phyloP scores from a whole-genome alignment of 2,797 vertebrate species.

The Sebastes diaconus region DNA sequence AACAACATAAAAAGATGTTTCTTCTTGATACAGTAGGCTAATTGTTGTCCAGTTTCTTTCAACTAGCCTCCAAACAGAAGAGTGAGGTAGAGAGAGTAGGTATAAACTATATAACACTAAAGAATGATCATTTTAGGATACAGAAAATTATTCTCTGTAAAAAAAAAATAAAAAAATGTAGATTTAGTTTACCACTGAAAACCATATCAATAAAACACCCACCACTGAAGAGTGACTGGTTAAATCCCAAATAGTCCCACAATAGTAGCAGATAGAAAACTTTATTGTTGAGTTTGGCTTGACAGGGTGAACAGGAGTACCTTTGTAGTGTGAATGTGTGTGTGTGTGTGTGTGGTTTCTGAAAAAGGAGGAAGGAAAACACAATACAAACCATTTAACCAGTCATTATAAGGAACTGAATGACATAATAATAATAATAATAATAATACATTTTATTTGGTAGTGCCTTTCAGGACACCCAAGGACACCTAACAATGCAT shows the following conservation, averaged over 20 bases:
- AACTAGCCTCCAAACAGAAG: not conserved
- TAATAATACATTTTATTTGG: too few relatives aligned
- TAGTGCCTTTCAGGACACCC: too few relatives aligned
- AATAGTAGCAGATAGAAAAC: not conserved
- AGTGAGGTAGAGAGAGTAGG: conserved; percentile 5
- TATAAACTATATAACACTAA: not conserved
- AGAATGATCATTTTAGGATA: not conserved
- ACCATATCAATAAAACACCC: not conserved
- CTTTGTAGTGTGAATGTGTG: not conserved
- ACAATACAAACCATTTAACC: too few relatives aligned
- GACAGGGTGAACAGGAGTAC: not conserved
- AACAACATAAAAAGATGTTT: not conserved
- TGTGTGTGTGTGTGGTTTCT: too few relatives aligned
- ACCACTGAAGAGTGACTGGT: not conserved
- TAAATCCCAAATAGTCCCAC: not conserved
- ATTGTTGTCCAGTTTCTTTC: not conserved
- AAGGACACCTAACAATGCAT: too few relatives aligned
- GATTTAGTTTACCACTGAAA: too few relatives aligned
- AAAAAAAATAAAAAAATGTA: accelerated
- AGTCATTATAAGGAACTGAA: too few relatives aligned
- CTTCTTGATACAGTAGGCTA: not conserved
- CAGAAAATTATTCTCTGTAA: not conserved
- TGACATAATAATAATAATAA: too few relatives aligned
- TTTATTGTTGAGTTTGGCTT: not conserved
- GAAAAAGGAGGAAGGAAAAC: too few relatives aligned